These are phyloP conservation scores for Cepphus grylle DNA, from an alignment of 2,113 vertebrate genomes.

Conservation along the genomic window DNA sequence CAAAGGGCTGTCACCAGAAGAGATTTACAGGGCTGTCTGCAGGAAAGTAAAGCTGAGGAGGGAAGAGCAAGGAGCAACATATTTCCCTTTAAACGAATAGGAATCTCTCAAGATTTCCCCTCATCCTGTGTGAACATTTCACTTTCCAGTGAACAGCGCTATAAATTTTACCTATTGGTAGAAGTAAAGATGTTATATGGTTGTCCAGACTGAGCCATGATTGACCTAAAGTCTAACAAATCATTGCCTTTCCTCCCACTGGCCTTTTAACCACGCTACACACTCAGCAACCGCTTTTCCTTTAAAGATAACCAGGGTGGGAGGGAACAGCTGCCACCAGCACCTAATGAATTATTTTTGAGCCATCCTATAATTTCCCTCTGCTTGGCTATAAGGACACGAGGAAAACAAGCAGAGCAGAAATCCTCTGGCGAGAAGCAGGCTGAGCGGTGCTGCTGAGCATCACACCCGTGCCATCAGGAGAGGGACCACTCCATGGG, in stretches of 20 bases:
- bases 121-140: not conserved
- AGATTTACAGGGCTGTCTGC: not conserved
- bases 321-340: not conserved
- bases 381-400: not conserved
- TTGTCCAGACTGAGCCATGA: conserved; percentile 21
- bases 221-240: conserved; percentile 40
- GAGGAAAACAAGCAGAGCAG: not conserved
- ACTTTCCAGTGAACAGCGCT: not conserved
- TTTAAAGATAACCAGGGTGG: not conserved
- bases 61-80: not conserved
- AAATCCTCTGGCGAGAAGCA: not conserved
- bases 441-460: not conserved
- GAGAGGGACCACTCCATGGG: rapidly evolving
- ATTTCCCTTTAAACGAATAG: not conserved
- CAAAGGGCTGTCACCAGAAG: not conserved
- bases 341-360: not conserved
- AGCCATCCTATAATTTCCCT: not conserved
- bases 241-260: not conserved
- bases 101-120: not conserved
- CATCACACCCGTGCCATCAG: not conserved
- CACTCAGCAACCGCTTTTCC: not conserved
- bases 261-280: not conserved
- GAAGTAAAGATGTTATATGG: conserved; percentile 38
- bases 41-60: not conserved
- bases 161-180: conserved; percentile 29